Evolutionary conservation across 2,113 vertebrate genomes (phyloP), one percentile per base, ranked within the genome.

Genomic region (Aix galericulata): DNA sequence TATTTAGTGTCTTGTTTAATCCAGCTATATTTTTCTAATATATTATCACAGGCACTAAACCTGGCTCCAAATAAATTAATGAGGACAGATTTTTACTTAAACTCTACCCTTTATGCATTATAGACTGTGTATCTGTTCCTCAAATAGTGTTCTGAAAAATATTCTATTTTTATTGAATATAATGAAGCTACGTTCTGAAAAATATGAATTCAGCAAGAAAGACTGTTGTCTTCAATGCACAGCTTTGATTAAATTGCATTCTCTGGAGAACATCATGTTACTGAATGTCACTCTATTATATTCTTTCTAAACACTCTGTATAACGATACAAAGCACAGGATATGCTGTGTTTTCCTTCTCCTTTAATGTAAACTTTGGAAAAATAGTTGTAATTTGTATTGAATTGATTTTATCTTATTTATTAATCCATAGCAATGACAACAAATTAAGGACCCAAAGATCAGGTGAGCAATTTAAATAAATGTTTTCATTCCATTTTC

Each of bases 401-500:
- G 86, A 31, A 79, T 76, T 74, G 18, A 88, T 76, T 91, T 38
- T 46, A 34, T 88, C 62, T 56, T 92, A 84, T 82, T 92, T 91
- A 94, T 92, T 80, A 94, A 96, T 93, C 59, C 53, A n/a, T 48
- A 84, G 8, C 16, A 14, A 50, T 81, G 76, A 89, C 18, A 94
- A 40, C 40, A 86, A 82, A 86, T 71, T 82, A 86, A 89, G 92
- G 44, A 88, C 67, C 42, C 16, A 83, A 95, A 93, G 44, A 88
- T 94, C 74, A 88, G 46, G 20, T 17, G 56, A 93, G 84, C 81
- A 91, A 18, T 86, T 94, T 68, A 94, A 96, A 95, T 55, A 84
- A 55, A 82, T 86, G 9, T 46, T 73, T 79, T 94, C n/a, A 87
- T 91, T 97, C 74, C 69, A 52, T 94, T 50, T 93, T 96, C 82